Conservation (phyloP, 2,113 vertebrate species). For the Corythornis madagascariensis region DNA sequence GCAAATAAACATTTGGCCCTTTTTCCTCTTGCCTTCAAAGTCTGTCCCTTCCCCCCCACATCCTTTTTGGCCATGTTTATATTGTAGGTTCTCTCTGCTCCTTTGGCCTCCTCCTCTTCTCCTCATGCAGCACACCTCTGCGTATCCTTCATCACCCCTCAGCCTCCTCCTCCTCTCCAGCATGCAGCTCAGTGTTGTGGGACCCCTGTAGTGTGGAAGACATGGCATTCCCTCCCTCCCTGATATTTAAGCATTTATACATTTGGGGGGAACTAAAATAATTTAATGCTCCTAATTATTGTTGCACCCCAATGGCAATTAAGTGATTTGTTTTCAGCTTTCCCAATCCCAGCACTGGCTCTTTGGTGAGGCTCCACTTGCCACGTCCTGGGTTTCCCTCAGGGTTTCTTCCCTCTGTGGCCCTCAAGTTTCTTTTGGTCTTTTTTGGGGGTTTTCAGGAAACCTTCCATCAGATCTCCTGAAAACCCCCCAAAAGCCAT, state of each 20-base stretch:
- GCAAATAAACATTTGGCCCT: constrained; percentile 50
- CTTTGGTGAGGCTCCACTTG: background rate
- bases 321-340: background rate
- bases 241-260: background rate
- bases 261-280: background rate
- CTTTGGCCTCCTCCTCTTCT: background rate
- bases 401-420: background rate
- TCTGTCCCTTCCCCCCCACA: background rate
- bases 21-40: background rate
- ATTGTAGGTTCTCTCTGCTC: background rate
- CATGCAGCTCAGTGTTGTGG: background rate
- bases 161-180: background rate
- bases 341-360: accelerated
- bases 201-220: background rate
- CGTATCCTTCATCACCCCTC: background rate
- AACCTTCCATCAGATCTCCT: background rate
- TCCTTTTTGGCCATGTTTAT: background rate
- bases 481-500: background rate
- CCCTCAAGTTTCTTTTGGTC: background rate
- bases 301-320: background rate
- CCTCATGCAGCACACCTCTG: background rate
- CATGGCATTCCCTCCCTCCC: background rate
- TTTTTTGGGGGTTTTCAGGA: background rate
- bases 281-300: background rate
- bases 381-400: accelerated